Base-by-base conservation (phyloP, 2,797 vertebrate species). In the Furcifer pardalis region DNA sequence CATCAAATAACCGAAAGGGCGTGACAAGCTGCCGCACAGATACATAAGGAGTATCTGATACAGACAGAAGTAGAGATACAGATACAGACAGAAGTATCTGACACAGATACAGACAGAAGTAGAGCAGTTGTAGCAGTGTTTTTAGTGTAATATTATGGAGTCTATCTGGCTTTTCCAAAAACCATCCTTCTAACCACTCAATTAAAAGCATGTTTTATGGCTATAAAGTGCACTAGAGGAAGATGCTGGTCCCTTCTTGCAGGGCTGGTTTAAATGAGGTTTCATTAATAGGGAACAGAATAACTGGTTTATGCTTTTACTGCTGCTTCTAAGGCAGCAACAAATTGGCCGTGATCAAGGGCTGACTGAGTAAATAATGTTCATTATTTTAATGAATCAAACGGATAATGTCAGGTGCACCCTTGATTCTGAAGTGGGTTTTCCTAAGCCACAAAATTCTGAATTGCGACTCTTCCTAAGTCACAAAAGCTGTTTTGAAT, bases 191-290 rank as follows among this genome's bases (percentile, higher is more conserved):
- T 87, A 91, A 87, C 85, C 89, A 92, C 91, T 15, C 5, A 79
- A 92, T 93, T 90, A 85, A 94, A 90, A 91, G 84, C 44, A 82
- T 42, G 32, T 81, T 93, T 94, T 91, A 90, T 91, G 80, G 81
- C 87, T 90, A 13, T 19, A 0, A 76, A 30, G 78, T n/a, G 71
- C 92, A 9, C 89, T 84, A 69, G 79, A 86, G 79, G 77, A 17
- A 32, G 84, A 86, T 93, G 90, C 88, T 87, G 85, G 59, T 91
- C 90, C 88, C 84, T 73, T 83, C 77, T 89, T 87, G 87, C 83
- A 77, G 87, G 86, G 81, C 12, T 60, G 78, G 85, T 77, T 79
- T 0, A 0, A 71, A 68, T 79, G 13, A 9, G 77, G 79, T 82
- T 37, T 2, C 32, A 7, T 27, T 37, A 72, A 80, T 9, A 25